Conservation (phyloP, 2,797 vertebrate species). For the Pogoniulus pusillus region DNA sequence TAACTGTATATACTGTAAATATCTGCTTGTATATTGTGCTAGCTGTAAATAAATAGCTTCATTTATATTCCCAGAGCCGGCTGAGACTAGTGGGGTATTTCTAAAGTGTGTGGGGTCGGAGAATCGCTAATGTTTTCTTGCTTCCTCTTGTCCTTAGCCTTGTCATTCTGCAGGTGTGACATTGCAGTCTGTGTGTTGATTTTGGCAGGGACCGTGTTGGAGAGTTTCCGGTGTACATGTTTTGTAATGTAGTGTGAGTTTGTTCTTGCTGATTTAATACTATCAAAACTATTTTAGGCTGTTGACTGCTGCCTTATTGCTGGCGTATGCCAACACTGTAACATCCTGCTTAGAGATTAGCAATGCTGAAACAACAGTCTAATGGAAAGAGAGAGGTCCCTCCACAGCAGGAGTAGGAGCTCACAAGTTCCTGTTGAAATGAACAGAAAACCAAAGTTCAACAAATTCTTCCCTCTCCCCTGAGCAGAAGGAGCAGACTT, state of each 20-base stretch:
- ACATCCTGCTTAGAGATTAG: neutral
- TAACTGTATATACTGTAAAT: no score
- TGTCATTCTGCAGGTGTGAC: constrained; percentile 32
- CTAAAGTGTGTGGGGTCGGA: no score
- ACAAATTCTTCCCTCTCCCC: neutral
- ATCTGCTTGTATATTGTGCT: no score
- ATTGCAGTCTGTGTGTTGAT: neutral
- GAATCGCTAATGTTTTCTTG: neutral
- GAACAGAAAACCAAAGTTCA: neutral
- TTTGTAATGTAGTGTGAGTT: neutral
- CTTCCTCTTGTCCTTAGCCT: neutral
- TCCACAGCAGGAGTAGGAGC: neutral
- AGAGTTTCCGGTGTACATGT: neutral
- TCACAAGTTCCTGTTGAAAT: neutral
- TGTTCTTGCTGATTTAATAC: constrained; percentile 1
- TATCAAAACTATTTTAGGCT: neutral
- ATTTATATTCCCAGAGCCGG: no score
- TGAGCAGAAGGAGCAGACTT: neutral
- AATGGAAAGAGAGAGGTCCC: neutral
- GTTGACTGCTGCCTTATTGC: neutral
- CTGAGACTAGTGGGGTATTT: no score
- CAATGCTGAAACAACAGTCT: neutral
- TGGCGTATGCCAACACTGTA: neutral
- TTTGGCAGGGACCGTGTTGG: constrained; percentile 19
- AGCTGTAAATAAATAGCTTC: no score